Conservation (phyloP, 2,113 vertebrate species). For the Pipa parva region DNA sequence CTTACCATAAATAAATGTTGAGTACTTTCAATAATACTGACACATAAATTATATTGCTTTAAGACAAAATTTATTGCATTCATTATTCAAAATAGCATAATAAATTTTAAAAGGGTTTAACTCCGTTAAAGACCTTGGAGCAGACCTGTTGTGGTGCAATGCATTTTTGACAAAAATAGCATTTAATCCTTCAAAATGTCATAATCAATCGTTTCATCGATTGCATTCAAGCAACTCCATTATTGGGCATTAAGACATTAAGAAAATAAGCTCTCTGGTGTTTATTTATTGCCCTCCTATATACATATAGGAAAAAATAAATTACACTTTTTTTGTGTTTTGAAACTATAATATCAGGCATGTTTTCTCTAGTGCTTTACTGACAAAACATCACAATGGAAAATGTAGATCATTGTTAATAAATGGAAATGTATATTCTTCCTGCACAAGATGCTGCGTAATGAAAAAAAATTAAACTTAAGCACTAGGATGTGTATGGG, state of each 20-base stretch:
- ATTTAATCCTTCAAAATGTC: conserved; percentile 28
- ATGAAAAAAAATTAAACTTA: background rate
- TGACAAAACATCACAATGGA: conserved; percentile 4
- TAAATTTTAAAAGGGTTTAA: conserved; percentile 11
- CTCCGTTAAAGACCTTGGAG: background rate
- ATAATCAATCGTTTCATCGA: no score
- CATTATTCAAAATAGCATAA: conserved; percentile 37
- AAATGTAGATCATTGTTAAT: background rate
- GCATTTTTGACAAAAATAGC: conserved; percentile 29
- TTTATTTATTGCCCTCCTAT: conserved; percentile 36
- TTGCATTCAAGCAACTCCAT: conserved; percentile 14
- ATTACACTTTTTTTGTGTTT: conserved; percentile 18
- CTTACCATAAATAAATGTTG: background rate
- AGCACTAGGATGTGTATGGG: background rate
- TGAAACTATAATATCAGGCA: conserved; percentile 23
- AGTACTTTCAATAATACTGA: background rate
- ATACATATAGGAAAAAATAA: conserved; percentile 29
- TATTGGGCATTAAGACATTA: conserved; percentile 19
- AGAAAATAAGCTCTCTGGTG: conserved; percentile 34
- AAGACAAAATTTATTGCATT: conserved; percentile 41
- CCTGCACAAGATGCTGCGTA: background rate
- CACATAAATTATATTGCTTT: background rate
- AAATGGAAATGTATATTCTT: background rate
- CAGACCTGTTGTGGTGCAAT: conserved; percentile 12
- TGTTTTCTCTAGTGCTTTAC: conserved; percentile 1